Conservation (phyloP, 2,888 invertebrate genomes). For the Cryptus viduatorius region DNA sequence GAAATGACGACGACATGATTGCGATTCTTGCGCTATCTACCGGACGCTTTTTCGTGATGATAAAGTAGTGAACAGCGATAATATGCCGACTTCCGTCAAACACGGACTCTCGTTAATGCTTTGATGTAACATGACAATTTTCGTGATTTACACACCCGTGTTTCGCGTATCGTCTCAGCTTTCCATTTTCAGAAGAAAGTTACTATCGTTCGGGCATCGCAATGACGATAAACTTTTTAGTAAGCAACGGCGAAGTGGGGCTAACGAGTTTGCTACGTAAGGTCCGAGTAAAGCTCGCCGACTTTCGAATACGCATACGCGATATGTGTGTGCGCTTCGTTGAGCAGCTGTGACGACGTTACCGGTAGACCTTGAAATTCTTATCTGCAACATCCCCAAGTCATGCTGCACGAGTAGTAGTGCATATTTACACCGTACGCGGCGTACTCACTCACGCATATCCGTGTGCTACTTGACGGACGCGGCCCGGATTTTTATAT, state of each 20-base stretch:
- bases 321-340: conserved; percentile 4
- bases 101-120: too few relatives aligned
- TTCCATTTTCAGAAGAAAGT: too few relatives aligned
- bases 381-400: background rate
- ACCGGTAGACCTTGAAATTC: conserved; percentile 36
- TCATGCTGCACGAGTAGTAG: background rate
- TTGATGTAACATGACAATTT: too few relatives aligned
- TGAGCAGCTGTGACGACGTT: conserved; percentile 37
- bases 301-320: conserved; percentile 14
- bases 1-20: too few relatives aligned
- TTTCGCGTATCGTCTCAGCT: too few relatives aligned
- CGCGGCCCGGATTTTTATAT: too few relatives aligned
- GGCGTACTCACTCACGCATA: background rate
- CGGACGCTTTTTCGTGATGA: too few relatives aligned
- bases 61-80: too few relatives aligned
- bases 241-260: conserved; percentile 3
- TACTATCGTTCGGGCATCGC: background rate
- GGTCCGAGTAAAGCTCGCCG: background rate
- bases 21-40: too few relatives aligned
- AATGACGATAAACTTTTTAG: background rate
- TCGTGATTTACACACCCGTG: too few relatives aligned
- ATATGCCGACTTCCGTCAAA: too few relatives aligned
- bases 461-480: too few relatives aligned
- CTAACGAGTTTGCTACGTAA: background rate
- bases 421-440: background rate